Evolutionary conservation across 2,888 invertebrate genomes (phyloP).

Genomic region (Eupsilia transversa): DNA sequence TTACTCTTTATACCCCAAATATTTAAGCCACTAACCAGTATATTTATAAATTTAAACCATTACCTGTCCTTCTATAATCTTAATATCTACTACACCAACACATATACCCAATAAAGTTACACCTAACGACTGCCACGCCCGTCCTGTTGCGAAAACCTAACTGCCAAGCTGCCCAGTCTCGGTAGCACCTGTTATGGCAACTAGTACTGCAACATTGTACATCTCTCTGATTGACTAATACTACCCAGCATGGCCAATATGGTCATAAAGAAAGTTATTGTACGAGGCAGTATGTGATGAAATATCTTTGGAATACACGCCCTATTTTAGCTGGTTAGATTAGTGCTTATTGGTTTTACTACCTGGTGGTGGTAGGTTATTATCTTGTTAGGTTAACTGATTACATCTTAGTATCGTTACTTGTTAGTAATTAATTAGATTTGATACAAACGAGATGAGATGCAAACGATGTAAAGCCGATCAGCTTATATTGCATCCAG

Average conservation of each 20-base stretch:
- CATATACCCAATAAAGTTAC: neutral
- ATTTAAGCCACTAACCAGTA: neutral
- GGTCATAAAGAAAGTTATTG: constrained; percentile 51
- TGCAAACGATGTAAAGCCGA: neutral
- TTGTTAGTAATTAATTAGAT: neutral
- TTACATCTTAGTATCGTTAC: neutral
- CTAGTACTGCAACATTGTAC: constrained; percentile 57
- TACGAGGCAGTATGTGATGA: constrained; percentile 20
- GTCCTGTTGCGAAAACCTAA: constrained; percentile 41
- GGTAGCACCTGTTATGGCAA: constrained; percentile 59
- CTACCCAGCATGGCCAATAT: constrained; percentile 29
- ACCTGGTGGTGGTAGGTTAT: constrained; percentile 5
- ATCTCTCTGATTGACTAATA: constrained; percentile 59
- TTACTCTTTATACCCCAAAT: neutral
- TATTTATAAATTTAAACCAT: neutral
- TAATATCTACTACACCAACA: constrained; percentile 16
- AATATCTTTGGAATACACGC: constrained; percentile 29
- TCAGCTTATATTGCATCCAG: neutral
- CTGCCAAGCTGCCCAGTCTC: constrained; percentile 21
- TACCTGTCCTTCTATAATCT: neutral
- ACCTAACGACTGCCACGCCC: constrained; percentile 47
- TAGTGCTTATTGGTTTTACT: constrained; percentile 22
- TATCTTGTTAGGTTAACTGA: neutral
- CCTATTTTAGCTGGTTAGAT: constrained; percentile 10
- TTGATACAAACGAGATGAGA: too few species aligned